phyloP scores from a whole-genome alignment of 2,797 vertebrate genomes.

The Lophotriccus pileatus region DNA sequence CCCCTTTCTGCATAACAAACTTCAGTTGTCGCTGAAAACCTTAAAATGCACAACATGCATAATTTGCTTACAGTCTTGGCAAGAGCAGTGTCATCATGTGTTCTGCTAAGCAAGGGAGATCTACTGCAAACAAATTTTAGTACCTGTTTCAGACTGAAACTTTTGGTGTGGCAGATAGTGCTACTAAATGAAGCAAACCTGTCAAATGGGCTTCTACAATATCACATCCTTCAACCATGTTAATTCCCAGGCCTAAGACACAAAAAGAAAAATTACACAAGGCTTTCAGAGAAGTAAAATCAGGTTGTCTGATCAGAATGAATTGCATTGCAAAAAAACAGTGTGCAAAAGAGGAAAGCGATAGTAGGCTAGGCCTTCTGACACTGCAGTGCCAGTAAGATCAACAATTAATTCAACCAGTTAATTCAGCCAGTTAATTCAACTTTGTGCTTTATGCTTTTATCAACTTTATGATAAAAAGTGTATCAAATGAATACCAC shows the following conservation, averaged over 20 bases:
- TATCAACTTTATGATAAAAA: neutral
- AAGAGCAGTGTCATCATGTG: neutral
- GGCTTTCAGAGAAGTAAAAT: neutral
- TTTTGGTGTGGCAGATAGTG: neutral
- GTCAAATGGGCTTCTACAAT: neutral
- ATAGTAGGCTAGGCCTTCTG: neutral
- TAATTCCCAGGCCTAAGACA: neutral
- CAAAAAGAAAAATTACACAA: neutral
- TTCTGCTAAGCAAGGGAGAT: neutral
- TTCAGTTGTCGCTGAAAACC: neutral
- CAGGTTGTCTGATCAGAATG: neutral
- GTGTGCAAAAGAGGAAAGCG: neutral
- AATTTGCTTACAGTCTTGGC: neutral
- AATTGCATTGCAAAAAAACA: neutral
- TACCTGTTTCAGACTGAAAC: neutral
- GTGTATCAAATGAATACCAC: neutral
- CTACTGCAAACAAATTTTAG: neutral
- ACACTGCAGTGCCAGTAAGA: too few relatives aligned
- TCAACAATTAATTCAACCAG: neutral
- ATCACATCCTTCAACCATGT: fast-evolving
- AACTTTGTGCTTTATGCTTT: neutral
- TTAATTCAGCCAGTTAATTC: neutral
- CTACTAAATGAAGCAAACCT: neutral
- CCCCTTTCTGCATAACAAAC: neutral
- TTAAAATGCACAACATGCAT: neutral